A percentile compares a stretch with the other conserved stretches of the same genome.
These are phyloP conservation scores for Teleopsis dalmanni DNA, from an alignment of 1,140 invertebrate species.

Conservation along the genomic window DNA sequence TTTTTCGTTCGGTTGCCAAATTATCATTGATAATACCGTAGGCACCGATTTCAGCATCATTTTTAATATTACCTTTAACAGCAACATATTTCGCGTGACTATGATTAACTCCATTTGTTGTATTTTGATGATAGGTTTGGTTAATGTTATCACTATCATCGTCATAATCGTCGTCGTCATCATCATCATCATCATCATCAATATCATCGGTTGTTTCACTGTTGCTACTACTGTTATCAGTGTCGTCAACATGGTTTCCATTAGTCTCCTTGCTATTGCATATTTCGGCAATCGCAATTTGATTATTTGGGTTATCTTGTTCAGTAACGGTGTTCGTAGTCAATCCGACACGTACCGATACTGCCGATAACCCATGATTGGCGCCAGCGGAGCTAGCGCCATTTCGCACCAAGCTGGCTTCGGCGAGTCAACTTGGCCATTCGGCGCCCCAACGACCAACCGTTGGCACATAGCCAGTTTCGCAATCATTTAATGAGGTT, in stretches of 20 bases:
- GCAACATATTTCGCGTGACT: background rate
- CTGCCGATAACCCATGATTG: constrained; percentile 13
- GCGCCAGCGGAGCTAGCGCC: constrained; percentile 13
- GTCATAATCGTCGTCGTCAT: constrained; percentile 11
- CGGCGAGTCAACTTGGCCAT: constrained; percentile 88
- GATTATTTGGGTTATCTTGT: constrained; percentile 20
- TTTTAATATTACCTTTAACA: background rate
- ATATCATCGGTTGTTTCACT: constrained; percentile 19
- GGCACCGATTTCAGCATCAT: background rate
- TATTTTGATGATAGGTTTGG: background rate
- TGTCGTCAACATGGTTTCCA: too few species aligned
- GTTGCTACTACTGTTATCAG: constrained; percentile 7
- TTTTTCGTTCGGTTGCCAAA: background rate
- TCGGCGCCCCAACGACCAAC: constrained; percentile 79
- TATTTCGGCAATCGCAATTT: constrained; percentile 3
- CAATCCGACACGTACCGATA: constrained; percentile 30
- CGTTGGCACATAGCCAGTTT: constrained; percentile 60
- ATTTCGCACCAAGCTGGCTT: constrained; percentile 49
- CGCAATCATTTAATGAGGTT: constrained; percentile 40
- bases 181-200: constrained; percentile 23
- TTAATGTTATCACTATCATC: constrained; percentile 2
- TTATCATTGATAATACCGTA: background rate
- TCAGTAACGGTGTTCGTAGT: constrained; percentile 29
- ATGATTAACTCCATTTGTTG: background rate
- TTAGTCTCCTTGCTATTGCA: constrained; percentile 8